Evolutionary conservation across 2,888 invertebrate genomes (phyloP).

Genomic region (Drosophila sordidapex): DNA sequence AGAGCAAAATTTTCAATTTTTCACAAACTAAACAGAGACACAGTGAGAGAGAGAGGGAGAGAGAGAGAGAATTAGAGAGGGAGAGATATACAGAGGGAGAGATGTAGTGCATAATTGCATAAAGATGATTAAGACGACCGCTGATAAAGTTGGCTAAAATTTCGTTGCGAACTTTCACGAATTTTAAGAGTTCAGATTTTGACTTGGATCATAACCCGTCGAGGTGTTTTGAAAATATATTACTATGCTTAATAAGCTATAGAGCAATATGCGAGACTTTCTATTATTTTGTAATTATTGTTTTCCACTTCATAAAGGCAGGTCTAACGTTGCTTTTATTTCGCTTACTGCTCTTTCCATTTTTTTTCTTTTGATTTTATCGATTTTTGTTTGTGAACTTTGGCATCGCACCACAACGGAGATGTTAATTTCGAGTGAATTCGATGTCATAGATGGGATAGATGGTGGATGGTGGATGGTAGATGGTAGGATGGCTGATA

Average conservation of each 20-base stretch:
- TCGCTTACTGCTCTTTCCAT: constrained; percentile 36
- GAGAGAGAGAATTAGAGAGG: not conserved
- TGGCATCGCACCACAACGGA: constrained; percentile 43
- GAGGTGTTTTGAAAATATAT: constrained; percentile 8
- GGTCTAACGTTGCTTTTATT: constrained; percentile 25
- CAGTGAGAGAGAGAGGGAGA: not conserved
- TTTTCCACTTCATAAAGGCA: constrained; percentile 39
- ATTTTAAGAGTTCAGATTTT: constrained; percentile 7
- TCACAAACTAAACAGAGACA: not conserved
- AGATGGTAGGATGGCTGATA: constrained; percentile 16
- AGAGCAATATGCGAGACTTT: constrained; percentile 36
- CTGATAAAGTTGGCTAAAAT: not conserved
- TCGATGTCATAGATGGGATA: constrained; percentile 28
- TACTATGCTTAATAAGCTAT: not conserved
- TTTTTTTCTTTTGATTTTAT: constrained; percentile 6
- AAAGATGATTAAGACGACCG: constrained; percentile 1
- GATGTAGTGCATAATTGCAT: not conserved
- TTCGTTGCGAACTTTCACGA: constrained; percentile 10
- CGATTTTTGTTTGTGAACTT: constrained; percentile 48
- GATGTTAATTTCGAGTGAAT: constrained; percentile 52
- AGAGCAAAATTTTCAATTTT: not conserved
- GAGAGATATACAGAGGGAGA: not conserved
- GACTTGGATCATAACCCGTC: constrained; percentile 1
- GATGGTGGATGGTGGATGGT: too few species aligned
- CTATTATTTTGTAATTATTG: constrained; percentile 48